phyloP scores from a whole-genome alignment of 2,888 invertebrate species.

The Zaprionus bogoriensis region DNA sequence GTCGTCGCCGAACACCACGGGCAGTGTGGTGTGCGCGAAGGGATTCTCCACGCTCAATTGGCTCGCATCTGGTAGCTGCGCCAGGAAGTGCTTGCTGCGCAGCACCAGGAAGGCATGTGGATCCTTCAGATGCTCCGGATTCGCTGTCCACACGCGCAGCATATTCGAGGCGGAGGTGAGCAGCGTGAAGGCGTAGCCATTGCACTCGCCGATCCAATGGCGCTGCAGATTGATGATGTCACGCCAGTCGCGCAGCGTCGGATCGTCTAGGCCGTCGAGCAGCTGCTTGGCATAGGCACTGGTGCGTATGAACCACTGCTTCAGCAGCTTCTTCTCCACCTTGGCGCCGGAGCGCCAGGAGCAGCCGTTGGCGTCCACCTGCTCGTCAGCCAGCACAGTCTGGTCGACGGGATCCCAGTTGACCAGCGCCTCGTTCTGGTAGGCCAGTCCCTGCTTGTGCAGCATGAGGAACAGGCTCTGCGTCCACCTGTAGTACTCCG shows the following conservation, averaged over 20 bases:
- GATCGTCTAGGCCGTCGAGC: conserved; percentile 88
- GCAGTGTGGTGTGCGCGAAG: conserved; percentile 86
- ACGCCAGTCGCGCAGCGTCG: conserved; percentile 89
- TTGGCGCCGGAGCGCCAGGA: conserved; percentile 99
- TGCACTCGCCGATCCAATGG: conserved; percentile 95
- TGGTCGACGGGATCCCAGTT: conserved; percentile 99
- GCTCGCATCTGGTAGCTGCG: conserved; percentile 78
- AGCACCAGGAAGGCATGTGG: conserved; percentile 88
- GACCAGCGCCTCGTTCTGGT: conserved; percentile 93
- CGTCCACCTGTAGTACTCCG: conserved; percentile 97
- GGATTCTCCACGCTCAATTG: conserved; percentile 87
- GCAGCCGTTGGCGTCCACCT: conserved; percentile 94
- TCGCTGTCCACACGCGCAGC: conserved; percentile 87
- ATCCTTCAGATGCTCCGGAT: conserved; percentile 88
- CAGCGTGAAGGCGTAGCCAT: conserved; percentile 90
- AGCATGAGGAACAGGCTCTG: conserved; percentile 96
- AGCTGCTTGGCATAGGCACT: conserved; percentile 90
- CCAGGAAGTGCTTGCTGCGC: conserved; percentile 84
- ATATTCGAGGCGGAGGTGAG: conserved; percentile 75
- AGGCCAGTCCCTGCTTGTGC: conserved; percentile 91
- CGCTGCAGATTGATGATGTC: conserved; percentile 93
- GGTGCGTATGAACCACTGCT: conserved; percentile 97
- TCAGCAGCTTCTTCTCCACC: conserved; percentile 93
- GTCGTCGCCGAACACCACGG: conserved; percentile 87
- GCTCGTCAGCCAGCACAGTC: conserved; percentile 98